Conservation (phyloP, 1,140 invertebrate genomes). For the Ceratoteleas bidentatus region DNA sequence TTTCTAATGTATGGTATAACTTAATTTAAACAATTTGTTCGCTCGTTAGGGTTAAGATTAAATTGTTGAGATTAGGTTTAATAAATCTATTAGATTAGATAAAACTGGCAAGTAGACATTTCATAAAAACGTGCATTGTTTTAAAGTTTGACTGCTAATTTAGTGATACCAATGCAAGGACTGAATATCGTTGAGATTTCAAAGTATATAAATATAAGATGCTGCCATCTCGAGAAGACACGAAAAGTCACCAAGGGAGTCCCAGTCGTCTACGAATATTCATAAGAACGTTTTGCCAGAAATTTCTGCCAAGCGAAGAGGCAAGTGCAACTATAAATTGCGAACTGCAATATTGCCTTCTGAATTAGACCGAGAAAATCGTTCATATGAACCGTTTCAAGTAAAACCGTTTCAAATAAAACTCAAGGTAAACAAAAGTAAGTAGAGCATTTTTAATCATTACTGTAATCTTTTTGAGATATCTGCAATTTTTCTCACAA, state of each 20-base stretch:
- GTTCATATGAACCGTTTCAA: background rate
- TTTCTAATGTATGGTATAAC: too few species aligned
- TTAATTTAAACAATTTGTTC: too few species aligned
- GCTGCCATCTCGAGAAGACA: slow-evolving; percentile 1
- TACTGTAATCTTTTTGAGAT: too few species aligned
- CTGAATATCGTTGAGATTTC: too few species aligned
- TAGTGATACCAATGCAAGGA: too few species aligned
- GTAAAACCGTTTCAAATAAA: background rate
- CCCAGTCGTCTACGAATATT: slow-evolving; percentile 1
- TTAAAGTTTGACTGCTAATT: too few species aligned
- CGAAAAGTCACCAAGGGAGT: background rate
- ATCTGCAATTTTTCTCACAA: too few species aligned
- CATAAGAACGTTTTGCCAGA: slow-evolving; percentile 5
- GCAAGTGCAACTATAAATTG: slow-evolving; percentile 5
- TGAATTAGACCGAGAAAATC: slow-evolving; percentile 1
- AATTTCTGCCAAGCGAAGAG: slow-evolving; percentile 6
- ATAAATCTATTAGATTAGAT: too few species aligned
- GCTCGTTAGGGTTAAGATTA: too few species aligned
- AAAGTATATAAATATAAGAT: background rate
- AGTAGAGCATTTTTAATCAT: background rate
- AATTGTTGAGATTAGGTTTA: too few species aligned
- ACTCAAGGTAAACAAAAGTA: background rate
- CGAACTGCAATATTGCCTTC: background rate
- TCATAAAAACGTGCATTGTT: too few species aligned
- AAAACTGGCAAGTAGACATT: too few species aligned